phyloP scores from a whole-genome alignment of 2,888 invertebrate species.

The Ypsolopha scabrella region DNA sequence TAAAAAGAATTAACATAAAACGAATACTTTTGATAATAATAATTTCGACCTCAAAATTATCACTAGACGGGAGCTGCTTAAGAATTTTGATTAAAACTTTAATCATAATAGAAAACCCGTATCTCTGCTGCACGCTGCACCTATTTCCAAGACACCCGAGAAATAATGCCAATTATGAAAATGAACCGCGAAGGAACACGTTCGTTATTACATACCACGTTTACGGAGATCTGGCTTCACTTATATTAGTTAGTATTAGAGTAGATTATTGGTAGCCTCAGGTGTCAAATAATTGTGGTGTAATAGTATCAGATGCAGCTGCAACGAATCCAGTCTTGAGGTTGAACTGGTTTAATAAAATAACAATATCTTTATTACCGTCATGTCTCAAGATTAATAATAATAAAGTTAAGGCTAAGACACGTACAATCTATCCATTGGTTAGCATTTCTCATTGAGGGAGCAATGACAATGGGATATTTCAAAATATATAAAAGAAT shows the following conservation, averaged over 20 bases:
- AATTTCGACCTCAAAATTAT: no score
- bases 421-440: conserved; percentile 15
- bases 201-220: background rate
- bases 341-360: conserved; percentile 1
- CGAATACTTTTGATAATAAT: no score
- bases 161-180: background rate
- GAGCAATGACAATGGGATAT: background rate
- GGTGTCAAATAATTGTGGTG: no score
- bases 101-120: background rate
- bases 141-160: background rate
- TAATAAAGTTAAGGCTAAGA: background rate
- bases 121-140: background rate
- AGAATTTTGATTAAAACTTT: no score
- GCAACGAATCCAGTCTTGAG: background rate
- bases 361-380: conserved; percentile 1
- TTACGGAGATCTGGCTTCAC: no score
- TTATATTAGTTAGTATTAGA: no score
- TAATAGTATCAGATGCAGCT: background rate
- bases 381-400: background rate
- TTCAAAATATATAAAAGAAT: no score
- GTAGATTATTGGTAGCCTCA: no score
- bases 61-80: no score
- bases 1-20: no score
- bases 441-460: conserved; percentile 27
- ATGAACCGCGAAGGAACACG: background rate